Base-by-base conservation (phyloP, 2,888 invertebrate species). In the Chrysolina haemoptera region DNA sequence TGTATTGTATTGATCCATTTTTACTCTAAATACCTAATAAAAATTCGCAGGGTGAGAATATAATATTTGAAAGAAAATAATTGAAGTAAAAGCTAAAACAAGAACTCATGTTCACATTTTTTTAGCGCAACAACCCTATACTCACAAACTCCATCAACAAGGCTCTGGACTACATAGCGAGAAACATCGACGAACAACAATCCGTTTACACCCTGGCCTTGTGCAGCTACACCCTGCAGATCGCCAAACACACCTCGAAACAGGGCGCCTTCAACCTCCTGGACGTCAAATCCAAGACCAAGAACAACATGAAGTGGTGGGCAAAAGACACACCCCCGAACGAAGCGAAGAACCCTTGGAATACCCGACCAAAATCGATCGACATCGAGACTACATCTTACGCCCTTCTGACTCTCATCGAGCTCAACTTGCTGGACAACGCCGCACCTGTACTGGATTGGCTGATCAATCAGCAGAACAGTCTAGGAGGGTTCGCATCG, bases 301-400 rank as follows among this genome's bases (percentile, higher is more conserved):
- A 86, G 62, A 94, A 93, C 68, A 90, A 91, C 82, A 93, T 93
- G 82, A 96, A 95, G 93, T 96, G 95, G 93, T 98, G 97, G 97
- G 92, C 92, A 59, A 93, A 94, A 75, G 91, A 87, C 89, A 67
- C 53, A 4, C 77, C 78, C 4, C 62, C 89, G 59, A 84, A 85
- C 12, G 92, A 92, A 73, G 89, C 89, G 62, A 90, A 90, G 69
- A 93, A 93, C 84, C 93, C 93, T 0, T 93, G 93, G 93, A 89
- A 88, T 77, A 87, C 89, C 50, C 87, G 92, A 75, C 93, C 95
- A 0, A 91, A 91, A 74, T 93, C 95, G 0, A 91, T 94, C 0
- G 93, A 94, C 80, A 92, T 98, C 5, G 96, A 96, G 87, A 95
- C 96, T 81, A 97, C 98, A 0, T 93, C 98, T 0, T 98, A 98